Conservation (phyloP, 2,113 vertebrate genomes). For the Gasterosteus aculeatus region DNA sequence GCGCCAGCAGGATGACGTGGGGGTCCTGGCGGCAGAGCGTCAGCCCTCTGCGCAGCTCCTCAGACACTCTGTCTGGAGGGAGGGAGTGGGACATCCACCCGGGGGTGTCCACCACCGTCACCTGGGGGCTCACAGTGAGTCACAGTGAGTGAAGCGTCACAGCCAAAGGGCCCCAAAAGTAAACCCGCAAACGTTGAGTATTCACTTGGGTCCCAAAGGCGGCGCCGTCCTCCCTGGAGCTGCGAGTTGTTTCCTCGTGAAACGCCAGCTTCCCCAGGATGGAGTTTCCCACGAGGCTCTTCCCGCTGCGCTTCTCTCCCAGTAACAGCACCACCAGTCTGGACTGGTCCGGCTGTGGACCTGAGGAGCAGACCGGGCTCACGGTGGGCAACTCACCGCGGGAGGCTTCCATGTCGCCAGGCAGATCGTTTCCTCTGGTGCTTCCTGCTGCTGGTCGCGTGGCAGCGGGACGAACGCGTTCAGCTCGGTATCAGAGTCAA, state of each 20-base stretch:
- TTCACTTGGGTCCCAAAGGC: constrained; percentile 27
- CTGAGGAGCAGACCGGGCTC: background rate
- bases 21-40: constrained; percentile 37
- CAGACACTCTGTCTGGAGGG: constrained; percentile 16
- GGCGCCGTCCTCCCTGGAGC: constrained; percentile 10
- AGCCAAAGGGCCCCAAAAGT: background rate
- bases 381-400: constrained; percentile 25
- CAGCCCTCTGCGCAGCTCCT: constrained; percentile 40
- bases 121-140: constrained; percentile 6
- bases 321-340: constrained; percentile 42
- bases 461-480: too few relatives aligned
- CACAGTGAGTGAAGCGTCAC: background rate
- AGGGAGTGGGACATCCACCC: constrained; percentile 36
- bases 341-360: background rate
- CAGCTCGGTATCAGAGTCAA: constrained; percentile 8
- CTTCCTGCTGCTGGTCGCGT: too few relatives aligned
- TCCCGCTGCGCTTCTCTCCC: constrained; percentile 54
- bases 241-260: constrained; percentile 8
- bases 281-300: constrained; percentile 56
- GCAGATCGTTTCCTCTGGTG: too few relatives aligned
- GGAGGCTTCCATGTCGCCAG: constrained; percentile 13
- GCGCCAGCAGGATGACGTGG: constrained; percentile 55
- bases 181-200: background rate
- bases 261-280: constrained; percentile 48
- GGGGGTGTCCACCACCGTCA: constrained; percentile 62